These are phyloP conservation scores for Euthynnus affinis DNA, from an alignment of 2,797 vertebrate species.

Conservation along the genomic window DNA sequence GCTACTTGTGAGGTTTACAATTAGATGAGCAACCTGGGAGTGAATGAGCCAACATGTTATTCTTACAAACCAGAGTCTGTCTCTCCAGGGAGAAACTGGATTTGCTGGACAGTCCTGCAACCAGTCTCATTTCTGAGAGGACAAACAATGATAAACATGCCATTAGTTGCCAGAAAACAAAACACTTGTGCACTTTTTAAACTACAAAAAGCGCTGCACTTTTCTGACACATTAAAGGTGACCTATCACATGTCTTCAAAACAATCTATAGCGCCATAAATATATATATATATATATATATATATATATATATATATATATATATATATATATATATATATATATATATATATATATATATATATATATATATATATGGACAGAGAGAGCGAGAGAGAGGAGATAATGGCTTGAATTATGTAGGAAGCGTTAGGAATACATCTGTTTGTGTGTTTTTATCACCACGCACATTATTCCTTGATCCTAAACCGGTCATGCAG, in stretches of 20 bases:
- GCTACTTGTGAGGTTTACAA: constrained; percentile 13
- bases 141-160: constrained; percentile 45
- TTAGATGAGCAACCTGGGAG: constrained; percentile 29
- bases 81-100: constrained; percentile 17
- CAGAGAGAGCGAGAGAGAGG: too few relatives aligned
- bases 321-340: neutral
- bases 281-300: constrained; percentile 1
- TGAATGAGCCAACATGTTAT: constrained; percentile 41
- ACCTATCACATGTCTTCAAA: constrained; percentile 28
- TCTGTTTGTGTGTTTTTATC: constrained; percentile 25
- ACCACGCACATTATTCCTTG: constrained; percentile 17
- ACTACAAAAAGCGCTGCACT: neutral
- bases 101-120: constrained; percentile 41
- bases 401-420: neutral
- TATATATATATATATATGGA: neutral
- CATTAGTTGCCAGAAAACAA: constrained; percentile 39
- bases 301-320: neutral
- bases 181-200: neutral
- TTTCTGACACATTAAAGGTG: constrained; percentile 5
- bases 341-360: neutral
- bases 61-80: constrained; percentile 40
- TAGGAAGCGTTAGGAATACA: constrained; percentile 2
- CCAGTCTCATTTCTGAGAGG: constrained; percentile 36
- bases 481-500: constrained; percentile 31
- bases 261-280: neutral